Evolutionary conservation across 2,888 invertebrate species (phyloP), one percentile per base, ranked within the genome.

Genomic region (Sturmia bella): DNA sequence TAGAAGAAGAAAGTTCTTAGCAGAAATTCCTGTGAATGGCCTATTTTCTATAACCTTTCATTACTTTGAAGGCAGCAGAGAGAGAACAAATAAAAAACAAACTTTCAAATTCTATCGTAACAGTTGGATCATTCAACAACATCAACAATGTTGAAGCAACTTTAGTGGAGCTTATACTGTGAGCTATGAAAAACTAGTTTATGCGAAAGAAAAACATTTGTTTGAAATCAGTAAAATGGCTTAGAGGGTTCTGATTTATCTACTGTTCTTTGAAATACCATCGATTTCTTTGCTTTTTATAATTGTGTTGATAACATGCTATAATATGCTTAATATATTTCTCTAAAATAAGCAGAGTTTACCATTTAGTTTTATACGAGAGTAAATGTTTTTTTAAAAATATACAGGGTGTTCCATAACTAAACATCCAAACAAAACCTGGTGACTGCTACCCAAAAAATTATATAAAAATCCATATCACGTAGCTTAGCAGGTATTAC

Each of bases 1-100:
- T 21, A 63, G 45, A 32, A 15, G 17, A 57, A 70, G 73, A 80
- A 59, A 80, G 63, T 76, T 70, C 50, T 56, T 50, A 12, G 4
- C 5, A 27, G 7, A 63, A 75, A 37, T 50, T 73, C 43, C 37
- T 45, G 43, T n/a, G 13, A 21, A 45, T 74, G 73, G 37, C 73
- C 73, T 56, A 74, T 54, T 74, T 74, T 56, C 37, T 45, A 17
- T 45, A 56, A 64, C 56, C 54, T 64, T 64, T 45, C 15, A 15
- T 45, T 56, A 39, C 37, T 64, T n/a, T 2, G 32, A 15, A 13
- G 13, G 1, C 12, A 19, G 7, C 17, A 15, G 5, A 39, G 5
- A 39, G 2, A 19, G 7, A 12, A 41, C 1, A 11, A 39, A 57
- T 13, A 17, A 48, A 27, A 56, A 54, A 64, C 13, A 70, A 48